These are phyloP conservation scores for Heterochromis multidens DNA, from an alignment of 2,113 vertebrate genomes.

Conservation along the genomic window DNA sequence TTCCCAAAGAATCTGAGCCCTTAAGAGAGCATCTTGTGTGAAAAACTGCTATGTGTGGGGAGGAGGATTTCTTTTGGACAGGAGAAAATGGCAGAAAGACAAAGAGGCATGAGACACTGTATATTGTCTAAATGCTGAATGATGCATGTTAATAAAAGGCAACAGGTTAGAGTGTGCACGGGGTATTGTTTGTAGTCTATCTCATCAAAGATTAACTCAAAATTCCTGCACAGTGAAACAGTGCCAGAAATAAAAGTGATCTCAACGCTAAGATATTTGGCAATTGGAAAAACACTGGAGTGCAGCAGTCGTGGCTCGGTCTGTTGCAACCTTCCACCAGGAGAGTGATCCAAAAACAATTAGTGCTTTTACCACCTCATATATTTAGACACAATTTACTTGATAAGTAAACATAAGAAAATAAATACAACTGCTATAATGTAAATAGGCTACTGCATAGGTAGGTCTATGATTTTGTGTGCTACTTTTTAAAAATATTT, in stretches of 20 bases:
- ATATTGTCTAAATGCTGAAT: too few species aligned
- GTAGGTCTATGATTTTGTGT: background rate
- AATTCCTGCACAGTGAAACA: background rate
- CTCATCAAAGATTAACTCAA: background rate
- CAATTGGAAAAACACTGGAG: background rate
- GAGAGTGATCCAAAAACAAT: background rate
- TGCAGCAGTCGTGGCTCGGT: background rate
- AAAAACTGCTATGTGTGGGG: too few species aligned
- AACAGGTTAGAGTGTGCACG: too few species aligned
- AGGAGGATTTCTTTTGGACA: too few species aligned
- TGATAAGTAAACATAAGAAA: background rate
- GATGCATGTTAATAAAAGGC: too few species aligned
- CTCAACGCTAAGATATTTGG: background rate
- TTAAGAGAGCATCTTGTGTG: background rate
- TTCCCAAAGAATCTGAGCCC: background rate
- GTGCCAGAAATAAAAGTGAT: background rate
- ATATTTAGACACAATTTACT: background rate
- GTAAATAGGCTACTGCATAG: background rate
- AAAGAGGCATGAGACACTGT: too few species aligned
- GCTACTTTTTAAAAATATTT: background rate
- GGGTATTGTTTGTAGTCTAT: background rate
- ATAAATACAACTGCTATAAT: background rate
- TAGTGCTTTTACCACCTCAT: background rate
- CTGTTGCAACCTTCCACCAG: background rate
- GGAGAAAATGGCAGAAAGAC: too few species aligned